Percentiles rank a stretch among this genome's conserved stretches.
These are phyloP conservation scores for Ernsta delagoae DNA, from an alignment of 2,888 invertebrate species.

Conservation along the genomic window DNA sequence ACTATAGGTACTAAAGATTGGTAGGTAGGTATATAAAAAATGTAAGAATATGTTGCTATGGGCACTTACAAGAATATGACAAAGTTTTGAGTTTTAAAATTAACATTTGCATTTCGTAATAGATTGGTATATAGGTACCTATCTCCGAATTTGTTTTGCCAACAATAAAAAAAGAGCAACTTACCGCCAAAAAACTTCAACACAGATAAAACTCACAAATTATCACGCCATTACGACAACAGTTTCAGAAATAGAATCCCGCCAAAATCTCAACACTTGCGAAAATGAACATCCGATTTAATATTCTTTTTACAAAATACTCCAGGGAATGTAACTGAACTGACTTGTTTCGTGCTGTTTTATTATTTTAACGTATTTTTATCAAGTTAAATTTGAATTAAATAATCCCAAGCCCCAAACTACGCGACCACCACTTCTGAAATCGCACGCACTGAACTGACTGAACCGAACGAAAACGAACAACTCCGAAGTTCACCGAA, in stretches of 20 bases:
- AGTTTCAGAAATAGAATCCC: slow-evolving; percentile 46
- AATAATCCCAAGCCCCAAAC: too few species aligned
- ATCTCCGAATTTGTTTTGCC: too few species aligned
- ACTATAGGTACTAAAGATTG: too few species aligned
- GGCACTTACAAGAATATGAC: neutral
- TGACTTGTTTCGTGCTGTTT: neutral
- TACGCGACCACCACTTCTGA: slow-evolving; percentile 34
- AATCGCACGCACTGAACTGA: slow-evolving; percentile 47
- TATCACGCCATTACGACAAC: slow-evolving; percentile 43
- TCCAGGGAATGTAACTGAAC: slow-evolving; percentile 11
- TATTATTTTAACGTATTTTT: neutral
- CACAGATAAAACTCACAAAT: slow-evolving; percentile 26
- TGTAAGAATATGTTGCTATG: neutral
- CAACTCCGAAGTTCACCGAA: slow-evolving; percentile 1
- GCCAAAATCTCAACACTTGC: slow-evolving; percentile 44
- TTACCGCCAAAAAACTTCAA: slow-evolving; percentile 28
- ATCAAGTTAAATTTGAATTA: neutral
- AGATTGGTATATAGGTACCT: too few species aligned
- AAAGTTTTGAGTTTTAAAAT: too few species aligned
- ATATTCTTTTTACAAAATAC: neutral
- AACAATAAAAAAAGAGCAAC: neutral
- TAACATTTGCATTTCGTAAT: too few species aligned
- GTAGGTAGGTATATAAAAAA: too few species aligned
- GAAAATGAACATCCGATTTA: slow-evolving; percentile 4
- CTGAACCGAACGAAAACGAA: slow-evolving; percentile 20